phyloP scores from a whole-genome alignment of 2,888 invertebrate genomes.

The Trissolcus japonicus region DNA sequence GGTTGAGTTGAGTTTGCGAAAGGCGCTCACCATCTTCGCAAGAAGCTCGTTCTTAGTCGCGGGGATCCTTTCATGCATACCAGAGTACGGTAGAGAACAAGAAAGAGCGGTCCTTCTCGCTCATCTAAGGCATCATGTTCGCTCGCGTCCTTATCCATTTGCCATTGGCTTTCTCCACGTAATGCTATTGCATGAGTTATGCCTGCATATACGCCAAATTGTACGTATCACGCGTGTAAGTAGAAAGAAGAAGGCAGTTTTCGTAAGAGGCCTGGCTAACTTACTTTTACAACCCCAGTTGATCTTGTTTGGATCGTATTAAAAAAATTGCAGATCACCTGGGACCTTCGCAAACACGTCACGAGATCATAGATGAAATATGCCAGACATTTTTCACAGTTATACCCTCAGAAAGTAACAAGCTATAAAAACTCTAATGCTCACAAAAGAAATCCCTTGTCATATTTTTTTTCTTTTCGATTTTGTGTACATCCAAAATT shows the following conservation, averaged over 20 bases:
- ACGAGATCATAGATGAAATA: constrained; percentile 52
- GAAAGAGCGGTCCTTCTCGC: constrained; percentile 33
- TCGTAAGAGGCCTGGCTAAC: constrained; percentile 38
- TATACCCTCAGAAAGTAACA: constrained; percentile 15
- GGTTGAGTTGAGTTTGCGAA: constrained; percentile 47
- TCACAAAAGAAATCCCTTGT: too few species aligned
- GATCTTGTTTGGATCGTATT: constrained; percentile 55
- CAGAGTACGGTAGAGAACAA: constrained; percentile 64
- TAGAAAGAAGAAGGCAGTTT: constrained; percentile 43
- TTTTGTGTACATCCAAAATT: background rate
- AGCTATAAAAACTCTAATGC: constrained; percentile 30
- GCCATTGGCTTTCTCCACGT: constrained; percentile 40
- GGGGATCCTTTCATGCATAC: constrained; percentile 75
- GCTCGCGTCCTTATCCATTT: constrained; percentile 6
- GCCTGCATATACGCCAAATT: constrained; percentile 48
- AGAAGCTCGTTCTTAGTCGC: constrained; percentile 61
- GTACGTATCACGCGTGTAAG: constrained; percentile 44
- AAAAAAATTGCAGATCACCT: constrained; percentile 57
- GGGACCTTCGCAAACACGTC: constrained; percentile 42
- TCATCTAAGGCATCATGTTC: constrained; percentile 18
- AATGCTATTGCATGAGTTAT: constrained; percentile 53
- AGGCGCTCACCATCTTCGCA: constrained; percentile 47
- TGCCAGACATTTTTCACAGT: constrained; percentile 45
- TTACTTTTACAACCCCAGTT: constrained; percentile 53
- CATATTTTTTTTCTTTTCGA: too few species aligned